Percentiles rank a stretch among this genome's conserved stretches.
Conservation (phyloP, 2,113 vertebrate species). For the Psophia crepitans region DNA sequence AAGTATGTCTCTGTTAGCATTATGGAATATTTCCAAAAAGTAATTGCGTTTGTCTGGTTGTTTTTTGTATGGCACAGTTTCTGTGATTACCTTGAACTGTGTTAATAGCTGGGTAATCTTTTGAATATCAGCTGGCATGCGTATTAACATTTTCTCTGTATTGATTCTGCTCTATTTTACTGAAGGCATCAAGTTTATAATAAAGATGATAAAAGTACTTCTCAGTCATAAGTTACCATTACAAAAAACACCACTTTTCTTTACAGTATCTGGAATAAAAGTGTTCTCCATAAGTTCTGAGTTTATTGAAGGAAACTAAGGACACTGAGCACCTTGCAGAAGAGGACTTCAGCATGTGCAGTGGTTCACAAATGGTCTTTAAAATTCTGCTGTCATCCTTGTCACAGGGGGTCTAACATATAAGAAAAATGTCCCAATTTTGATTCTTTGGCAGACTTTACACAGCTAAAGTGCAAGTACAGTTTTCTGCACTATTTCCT, state of each 20-base stretch:
- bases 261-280: background rate
- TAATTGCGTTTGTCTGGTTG: background rate
- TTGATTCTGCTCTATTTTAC: background rate
- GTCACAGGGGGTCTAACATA: background rate
- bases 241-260: background rate
- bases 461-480: background rate
- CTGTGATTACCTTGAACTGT: background rate
- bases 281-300: background rate
- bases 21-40: background rate
- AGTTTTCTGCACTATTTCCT: conserved; percentile 37
- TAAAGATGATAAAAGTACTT: background rate
- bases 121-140: background rate
- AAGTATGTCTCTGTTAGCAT: background rate
- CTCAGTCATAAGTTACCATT: background rate
- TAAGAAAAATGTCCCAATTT: background rate
- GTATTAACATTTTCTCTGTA: background rate
- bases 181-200: background rate
- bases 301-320: background rate
- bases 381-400: background rate
- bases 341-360: background rate
- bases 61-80: background rate
- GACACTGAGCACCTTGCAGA: background rate
- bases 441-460: background rate
- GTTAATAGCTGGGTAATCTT: background rate
- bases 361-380: background rate